Conservation (phyloP, 2,797 vertebrate genomes). For the Octomys mimax region DNA sequence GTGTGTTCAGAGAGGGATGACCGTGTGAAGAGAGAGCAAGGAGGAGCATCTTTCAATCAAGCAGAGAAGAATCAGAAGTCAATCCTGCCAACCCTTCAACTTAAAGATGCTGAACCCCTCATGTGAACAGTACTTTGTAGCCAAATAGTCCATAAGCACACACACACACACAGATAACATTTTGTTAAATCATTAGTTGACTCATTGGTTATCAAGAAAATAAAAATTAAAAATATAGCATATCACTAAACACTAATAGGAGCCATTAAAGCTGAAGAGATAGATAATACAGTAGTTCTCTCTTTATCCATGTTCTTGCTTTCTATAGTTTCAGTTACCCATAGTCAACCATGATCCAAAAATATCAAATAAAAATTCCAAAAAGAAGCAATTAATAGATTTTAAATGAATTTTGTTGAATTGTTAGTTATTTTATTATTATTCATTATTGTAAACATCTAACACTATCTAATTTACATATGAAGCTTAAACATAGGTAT, state of each 20-base stretch:
- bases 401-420: background rate
- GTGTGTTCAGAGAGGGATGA: background rate
- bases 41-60: background rate
- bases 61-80: background rate
- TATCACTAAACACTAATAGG: background rate
- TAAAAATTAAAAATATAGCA: slow-evolving; percentile 12
- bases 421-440: background rate
- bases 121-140: background rate
- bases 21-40: background rate
- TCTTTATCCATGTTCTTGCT: background rate
- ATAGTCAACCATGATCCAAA: background rate
- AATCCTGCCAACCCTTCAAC: background rate
- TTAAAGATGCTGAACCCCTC: background rate
- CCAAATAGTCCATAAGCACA: background rate
- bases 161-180: background rate
- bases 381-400: background rate
- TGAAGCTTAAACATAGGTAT: background rate
- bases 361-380: background rate
- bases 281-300: background rate
- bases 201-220: slow-evolving; percentile 1
- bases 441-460: background rate
- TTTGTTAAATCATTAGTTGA: background rate
- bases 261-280: slow-evolving; percentile 25
- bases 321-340: background rate
- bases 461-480: background rate